Base-by-base conservation (phyloP, 2,888 invertebrate species). In the Clepsis dumicolana region DNA sequence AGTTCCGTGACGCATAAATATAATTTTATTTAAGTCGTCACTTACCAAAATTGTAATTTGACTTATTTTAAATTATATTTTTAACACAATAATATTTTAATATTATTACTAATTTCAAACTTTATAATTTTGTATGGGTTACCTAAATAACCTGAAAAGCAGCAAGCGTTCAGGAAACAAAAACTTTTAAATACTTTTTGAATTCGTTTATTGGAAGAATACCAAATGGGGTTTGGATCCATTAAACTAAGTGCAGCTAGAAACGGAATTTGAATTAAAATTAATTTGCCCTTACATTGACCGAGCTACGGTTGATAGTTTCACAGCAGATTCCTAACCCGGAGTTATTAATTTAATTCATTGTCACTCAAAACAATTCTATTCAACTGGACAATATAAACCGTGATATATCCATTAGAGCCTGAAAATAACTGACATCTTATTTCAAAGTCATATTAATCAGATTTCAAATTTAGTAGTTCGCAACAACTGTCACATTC, bases 181-280 rank as follows among this genome's bases (percentile, higher is more conserved):
- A n/a, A n/a, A n/a, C n/a, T n/a, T n/a, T n/a, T 29, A 29, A 5
- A 12, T 35, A 12, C 14, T 35, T 14, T 3, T 14, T 14, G 35
- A 12, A 29, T 35, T 35, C 12, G 24, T 24, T 24, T 18, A 50
- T 24, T 24, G 24, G 12, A 1, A 50, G 12, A 0, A 14, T n/a
- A 14, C 5, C 24, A 12, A 50, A 50, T 3, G 50, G 14, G 50
- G 10, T n/a, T 4, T 14, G 14, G 24, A 21, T 12, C 21, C 14
- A 7, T 50, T 16, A 16, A 18, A 16, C 12, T 10, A 27, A 16
- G 18, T 29, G 24, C 38, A 61, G 10, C 18, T 60, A 73, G 74
- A 74, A 74, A 73, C 75, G 75, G 76, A 77, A 74, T 75, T 77
- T 80, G 76, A 78, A 83, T 81, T 81, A 80, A 50, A 50, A 50